phyloP scores from a whole-genome alignment of 2,113 vertebrate genomes.

The Empidonax alnorum region DNA sequence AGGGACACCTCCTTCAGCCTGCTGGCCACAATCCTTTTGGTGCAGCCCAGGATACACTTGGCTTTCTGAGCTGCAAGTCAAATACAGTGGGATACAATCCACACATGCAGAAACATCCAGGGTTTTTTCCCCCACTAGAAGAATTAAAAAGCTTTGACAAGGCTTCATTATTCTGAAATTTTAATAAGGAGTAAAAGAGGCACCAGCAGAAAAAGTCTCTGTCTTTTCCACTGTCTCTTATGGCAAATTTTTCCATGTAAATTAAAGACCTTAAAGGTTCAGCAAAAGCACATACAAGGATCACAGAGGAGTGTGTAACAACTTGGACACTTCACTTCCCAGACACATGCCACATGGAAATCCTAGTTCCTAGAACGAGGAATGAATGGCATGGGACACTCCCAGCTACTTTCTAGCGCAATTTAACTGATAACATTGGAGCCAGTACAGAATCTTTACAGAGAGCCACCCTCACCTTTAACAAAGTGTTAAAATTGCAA shows the following conservation, averaged over 20 bases:
- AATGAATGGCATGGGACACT: accelerated
- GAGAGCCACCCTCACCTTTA: accelerated
- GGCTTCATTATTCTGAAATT: not conserved
- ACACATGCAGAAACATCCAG: not conserved
- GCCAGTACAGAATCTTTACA: not conserved
- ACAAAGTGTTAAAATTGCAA: not conserved
- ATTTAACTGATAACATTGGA: not conserved
- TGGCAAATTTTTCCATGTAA: not conserved
- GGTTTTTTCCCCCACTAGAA: not conserved
- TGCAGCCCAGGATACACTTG: not conserved
- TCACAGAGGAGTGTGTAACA: not conserved
- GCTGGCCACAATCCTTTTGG: not conserved
- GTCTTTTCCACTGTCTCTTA: not conserved
- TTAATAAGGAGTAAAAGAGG: not conserved
- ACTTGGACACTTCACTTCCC: not conserved
- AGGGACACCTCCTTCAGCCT: not conserved
- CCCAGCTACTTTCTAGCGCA: not conserved
- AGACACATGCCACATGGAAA: not conserved
- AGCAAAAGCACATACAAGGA: not conserved
- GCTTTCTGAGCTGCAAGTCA: not conserved
- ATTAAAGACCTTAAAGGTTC: not conserved
- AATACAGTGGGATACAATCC: not conserved
- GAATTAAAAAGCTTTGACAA: not conserved
- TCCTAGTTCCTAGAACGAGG: not conserved
- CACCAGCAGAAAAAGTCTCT: not conserved